These are phyloP conservation scores for Lucilia cuprina DNA, from an alignment of 1,140 invertebrate species.

Conservation along the genomic window DNA sequence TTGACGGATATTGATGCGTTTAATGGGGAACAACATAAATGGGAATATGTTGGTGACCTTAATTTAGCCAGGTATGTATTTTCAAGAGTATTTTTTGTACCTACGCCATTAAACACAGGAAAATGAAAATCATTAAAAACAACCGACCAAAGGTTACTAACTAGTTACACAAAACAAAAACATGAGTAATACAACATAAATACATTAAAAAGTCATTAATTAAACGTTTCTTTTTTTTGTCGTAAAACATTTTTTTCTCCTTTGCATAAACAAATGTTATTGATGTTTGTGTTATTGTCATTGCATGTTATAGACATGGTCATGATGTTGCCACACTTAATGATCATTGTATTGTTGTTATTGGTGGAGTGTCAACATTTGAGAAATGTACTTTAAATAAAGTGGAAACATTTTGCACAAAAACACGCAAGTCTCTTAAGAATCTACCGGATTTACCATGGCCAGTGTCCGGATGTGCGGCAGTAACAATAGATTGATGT, in stretches of 20 bases:
- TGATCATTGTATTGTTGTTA: constrained; percentile 35
- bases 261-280: too few relatives aligned
- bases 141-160: not conserved
- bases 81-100: not conserved
- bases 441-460: constrained; percentile 33
- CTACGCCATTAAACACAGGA: not conserved
- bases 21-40: not conserved
- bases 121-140: not conserved
- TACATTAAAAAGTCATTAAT: constrained; percentile 26
- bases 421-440: constrained; percentile 17
- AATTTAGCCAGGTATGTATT: constrained; percentile 33
- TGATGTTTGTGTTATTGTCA: not conserved
- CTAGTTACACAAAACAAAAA: not conserved
- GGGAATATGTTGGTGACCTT: constrained; percentile 34
- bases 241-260: not conserved
- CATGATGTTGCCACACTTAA: constrained; percentile 35
- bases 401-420: constrained; percentile 34
- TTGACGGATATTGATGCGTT: constrained; percentile 13
- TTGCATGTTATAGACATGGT: constrained; percentile 20
- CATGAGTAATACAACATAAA: not conserved
- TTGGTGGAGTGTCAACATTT: constrained; percentile 35
- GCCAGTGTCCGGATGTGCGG: constrained; percentile 30
- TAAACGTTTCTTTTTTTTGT: not conserved
- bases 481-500: constrained; percentile 5
- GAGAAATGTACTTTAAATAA: constrained; percentile 15